phyloP scores from a whole-genome alignment of 2,113 vertebrate genomes.

The Acrocephalus arundinaceus region DNA sequence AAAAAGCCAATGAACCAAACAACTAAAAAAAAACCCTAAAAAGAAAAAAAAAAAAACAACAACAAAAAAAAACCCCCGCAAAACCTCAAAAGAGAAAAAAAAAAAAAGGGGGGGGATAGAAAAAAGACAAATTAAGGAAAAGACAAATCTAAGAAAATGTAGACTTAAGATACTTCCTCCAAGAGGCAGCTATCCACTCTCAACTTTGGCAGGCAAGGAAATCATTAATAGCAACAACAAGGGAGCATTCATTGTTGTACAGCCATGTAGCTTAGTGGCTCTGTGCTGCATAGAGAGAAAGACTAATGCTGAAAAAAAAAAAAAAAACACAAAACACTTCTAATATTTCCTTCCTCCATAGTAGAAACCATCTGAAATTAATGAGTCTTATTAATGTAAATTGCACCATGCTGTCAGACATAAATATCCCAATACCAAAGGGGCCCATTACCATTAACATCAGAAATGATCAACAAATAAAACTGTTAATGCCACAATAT shows the following conservation, averaged over 20 bases:
- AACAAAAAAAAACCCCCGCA: not conserved
- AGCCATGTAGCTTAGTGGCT: not conserved
- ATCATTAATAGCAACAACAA: constrained; percentile 61
- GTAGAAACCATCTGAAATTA: constrained; percentile 70
- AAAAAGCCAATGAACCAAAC: not conserved
- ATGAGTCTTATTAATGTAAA: constrained; percentile 72
- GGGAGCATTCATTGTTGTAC: constrained; percentile 27
- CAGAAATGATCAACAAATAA: constrained; percentile 72
- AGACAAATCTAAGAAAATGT: not conserved
- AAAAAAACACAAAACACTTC: not conserved
- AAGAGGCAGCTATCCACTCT: not conserved
- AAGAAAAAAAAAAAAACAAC: no score
- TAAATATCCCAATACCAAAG: constrained; percentile 67
- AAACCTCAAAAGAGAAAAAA: not conserved
- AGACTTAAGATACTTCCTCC: not conserved
- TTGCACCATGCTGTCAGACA: constrained; percentile 62
- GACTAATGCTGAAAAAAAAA: not conserved
- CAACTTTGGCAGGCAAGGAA: constrained; percentile 9
- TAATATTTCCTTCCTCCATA: constrained; percentile 53
- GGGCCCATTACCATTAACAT: constrained; percentile 67
- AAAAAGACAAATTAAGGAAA: not conserved
- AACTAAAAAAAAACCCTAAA: not conserved
- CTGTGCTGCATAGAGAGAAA: not conserved
- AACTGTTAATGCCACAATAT: constrained; percentile 60
- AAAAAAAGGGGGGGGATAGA: rapidly evolving